A percentile compares a stretch with the other conserved stretches of the same genome.
Evolutionary conservation across 2,888 invertebrate species (phyloP).

Genomic region (Nycteola revayana): DNA sequence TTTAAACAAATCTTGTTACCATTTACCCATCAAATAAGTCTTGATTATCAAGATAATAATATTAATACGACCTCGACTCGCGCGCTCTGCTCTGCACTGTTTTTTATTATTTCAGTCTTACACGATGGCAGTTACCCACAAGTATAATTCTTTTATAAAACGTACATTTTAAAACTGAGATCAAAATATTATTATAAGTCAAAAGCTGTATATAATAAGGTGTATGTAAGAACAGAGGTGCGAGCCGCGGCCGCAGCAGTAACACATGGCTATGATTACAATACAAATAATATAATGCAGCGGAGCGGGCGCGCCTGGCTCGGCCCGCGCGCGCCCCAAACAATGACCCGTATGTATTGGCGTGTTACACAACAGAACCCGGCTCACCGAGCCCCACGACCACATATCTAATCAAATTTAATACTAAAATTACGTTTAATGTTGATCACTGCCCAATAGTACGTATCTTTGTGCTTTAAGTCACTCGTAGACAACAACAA

Average conservation of each 20-base stretch:
- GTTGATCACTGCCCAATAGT: conserved; percentile 82
- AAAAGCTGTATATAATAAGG: conserved; percentile 28
- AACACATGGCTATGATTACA: conserved; percentile 68
- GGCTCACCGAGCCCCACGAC: conserved; percentile 63
- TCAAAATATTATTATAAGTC: conserved; percentile 24
- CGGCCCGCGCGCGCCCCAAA: conserved; percentile 58
- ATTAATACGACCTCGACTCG: conserved; percentile 36
- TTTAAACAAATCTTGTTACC: conserved; percentile 67
- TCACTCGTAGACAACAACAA: conserved; percentile 77
- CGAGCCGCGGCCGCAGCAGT: conserved; percentile 49
- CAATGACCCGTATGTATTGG: conserved; percentile 77
- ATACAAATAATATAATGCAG: conserved; percentile 67
- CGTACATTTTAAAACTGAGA: conserved; percentile 27
- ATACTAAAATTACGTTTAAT: conserved; percentile 79
- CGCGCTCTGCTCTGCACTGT: conserved; percentile 37
- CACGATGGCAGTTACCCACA: conserved; percentile 12
- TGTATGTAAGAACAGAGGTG: conserved; percentile 32
- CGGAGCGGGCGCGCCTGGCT: conserved; percentile 54
- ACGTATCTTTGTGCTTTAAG: conserved; percentile 80
- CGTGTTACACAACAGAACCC: conserved; percentile 70
- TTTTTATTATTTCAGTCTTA: conserved; percentile 30
- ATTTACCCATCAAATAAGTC: conserved; percentile 62
- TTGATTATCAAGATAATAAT: conserved; percentile 64
- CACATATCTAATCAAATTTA: conserved; percentile 76
- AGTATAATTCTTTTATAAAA: conserved; percentile 19